These are phyloP conservation scores for Leuctra nigra DNA, from an alignment of 2,888 invertebrate genomes.

Conservation along the genomic window DNA sequence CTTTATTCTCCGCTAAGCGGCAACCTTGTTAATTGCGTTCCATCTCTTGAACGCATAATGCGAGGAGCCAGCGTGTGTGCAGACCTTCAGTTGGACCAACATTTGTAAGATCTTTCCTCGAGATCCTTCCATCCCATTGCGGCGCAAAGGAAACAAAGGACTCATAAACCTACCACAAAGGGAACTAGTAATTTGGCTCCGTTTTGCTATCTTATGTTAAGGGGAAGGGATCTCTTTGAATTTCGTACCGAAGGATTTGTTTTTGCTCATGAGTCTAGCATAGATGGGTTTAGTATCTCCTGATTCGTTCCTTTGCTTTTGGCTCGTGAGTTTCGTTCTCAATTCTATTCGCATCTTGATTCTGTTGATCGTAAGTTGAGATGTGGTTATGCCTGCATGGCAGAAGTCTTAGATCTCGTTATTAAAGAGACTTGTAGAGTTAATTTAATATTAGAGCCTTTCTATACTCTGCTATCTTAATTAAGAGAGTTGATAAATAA, in stretches of 20 bases:
- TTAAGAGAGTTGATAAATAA: neutral
- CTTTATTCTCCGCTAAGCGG: no score
- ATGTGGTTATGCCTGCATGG: neutral
- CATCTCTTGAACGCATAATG: neutral
- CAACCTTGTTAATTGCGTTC: slow-evolving; percentile 18
- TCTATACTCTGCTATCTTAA: neutral
- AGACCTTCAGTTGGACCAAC: slow-evolving; percentile 14
- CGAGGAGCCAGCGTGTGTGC: neutral
- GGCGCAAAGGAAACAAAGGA: slow-evolving; percentile 16
- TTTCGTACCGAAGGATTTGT: slow-evolving; percentile 11
- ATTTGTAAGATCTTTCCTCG: neutral
- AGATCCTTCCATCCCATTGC: slow-evolving; percentile 1
- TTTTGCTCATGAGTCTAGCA: slow-evolving; percentile 5
- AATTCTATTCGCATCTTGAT: no score
- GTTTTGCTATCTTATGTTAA: slow-evolving; percentile 13
- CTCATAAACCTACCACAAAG: slow-evolving; percentile 19
- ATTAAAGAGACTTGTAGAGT: neutral
- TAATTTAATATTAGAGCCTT: neutral
- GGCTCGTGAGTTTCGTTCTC: neutral
- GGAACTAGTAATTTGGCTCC: slow-evolving; percentile 18
- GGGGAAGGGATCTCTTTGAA: slow-evolving; percentile 12
- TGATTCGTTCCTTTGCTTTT: neutral
- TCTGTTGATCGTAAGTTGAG: neutral
- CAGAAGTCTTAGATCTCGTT: neutral
- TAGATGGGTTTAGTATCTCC: neutral